Conservation (phyloP, 2,888 invertebrate genomes). For the Archips xylosteana region DNA sequence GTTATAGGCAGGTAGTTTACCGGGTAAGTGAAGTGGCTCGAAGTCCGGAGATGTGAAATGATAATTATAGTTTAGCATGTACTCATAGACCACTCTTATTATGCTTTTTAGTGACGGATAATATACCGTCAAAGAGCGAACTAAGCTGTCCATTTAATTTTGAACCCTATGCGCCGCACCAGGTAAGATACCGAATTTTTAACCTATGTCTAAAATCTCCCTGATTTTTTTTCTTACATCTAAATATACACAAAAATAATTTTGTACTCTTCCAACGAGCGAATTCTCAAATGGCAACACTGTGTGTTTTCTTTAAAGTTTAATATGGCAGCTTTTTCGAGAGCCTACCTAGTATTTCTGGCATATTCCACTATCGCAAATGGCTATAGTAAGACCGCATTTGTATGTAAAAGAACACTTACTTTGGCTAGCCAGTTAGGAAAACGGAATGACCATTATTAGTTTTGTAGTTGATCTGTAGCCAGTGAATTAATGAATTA, state of each 20-base stretch:
- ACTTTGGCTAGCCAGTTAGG: neutral
- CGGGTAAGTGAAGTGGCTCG: slow-evolving; percentile 40
- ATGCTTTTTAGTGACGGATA: slow-evolving; percentile 6
- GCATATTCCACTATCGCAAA: neutral
- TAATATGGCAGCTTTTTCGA: slow-evolving; percentile 78
- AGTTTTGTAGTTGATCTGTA: slow-evolving; percentile 19
- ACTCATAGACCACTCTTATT: slow-evolving; percentile 6
- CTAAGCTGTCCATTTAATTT: slow-evolving; percentile 20
- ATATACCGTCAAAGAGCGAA: slow-evolving; percentile 1
- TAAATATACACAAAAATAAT: slow-evolving; percentile 85
- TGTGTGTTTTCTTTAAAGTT: slow-evolving; percentile 61
- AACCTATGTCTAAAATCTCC: slow-evolving; percentile 80
- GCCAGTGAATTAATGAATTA: slow-evolving; percentile 11
- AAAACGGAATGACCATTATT: neutral
- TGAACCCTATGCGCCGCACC: slow-evolving; percentile 49
- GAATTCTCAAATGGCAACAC: slow-evolving; percentile 77
- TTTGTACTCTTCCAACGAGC: slow-evolving; percentile 84
- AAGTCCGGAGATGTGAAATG: slow-evolving; percentile 26
- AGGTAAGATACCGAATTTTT: slow-evolving; percentile 77
- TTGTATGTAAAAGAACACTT: neutral
- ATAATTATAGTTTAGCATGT: slow-evolving; percentile 5
- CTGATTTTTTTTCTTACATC: slow-evolving; percentile 83
- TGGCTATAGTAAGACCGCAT: neutral
- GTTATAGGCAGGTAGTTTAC: slow-evolving; percentile 52
- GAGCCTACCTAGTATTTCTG: slow-evolving; percentile 40